phyloP scores from a whole-genome alignment of 2,113 vertebrate species.

The Montifringilla adamsi region DNA sequence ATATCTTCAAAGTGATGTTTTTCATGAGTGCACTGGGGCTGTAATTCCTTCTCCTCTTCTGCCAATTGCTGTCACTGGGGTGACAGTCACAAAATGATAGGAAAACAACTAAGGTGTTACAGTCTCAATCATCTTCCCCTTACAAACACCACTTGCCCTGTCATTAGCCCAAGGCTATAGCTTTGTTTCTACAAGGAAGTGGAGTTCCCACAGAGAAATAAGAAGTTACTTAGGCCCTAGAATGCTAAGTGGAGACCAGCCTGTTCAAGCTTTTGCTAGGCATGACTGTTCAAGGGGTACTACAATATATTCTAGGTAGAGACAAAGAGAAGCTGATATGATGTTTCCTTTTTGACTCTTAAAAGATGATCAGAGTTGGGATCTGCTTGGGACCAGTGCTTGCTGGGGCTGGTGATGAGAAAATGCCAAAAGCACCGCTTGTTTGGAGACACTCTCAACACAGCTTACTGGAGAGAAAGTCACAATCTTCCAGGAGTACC shows the following conservation, averaged over 20 bases:
- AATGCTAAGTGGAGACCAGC: background rate
- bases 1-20: background rate
- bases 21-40: background rate
- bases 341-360: background rate
- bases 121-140: background rate
- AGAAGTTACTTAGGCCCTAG: background rate
- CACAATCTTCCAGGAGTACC: conserved; percentile 74
- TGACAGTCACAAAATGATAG: background rate
- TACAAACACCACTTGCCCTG: background rate
- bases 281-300: background rate
- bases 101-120: background rate
- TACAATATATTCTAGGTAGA: background rate
- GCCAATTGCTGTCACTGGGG: background rate
- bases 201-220: background rate
- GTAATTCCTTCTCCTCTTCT: background rate
- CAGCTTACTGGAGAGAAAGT: conserved; percentile 77
- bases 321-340: background rate
- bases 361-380: conserved; percentile 72
- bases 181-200: background rate
- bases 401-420: conserved; percentile 78
- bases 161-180: background rate
- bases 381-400: conserved; percentile 75
- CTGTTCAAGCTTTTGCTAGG: background rate
- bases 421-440: conserved; percentile 77
- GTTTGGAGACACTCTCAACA: conserved; percentile 81